Evolutionary conservation across 2,797 vertebrate genomes (phyloP), one percentile per base, ranked within the genome.

Genomic region (Euphonia xanthogaster): DNA sequence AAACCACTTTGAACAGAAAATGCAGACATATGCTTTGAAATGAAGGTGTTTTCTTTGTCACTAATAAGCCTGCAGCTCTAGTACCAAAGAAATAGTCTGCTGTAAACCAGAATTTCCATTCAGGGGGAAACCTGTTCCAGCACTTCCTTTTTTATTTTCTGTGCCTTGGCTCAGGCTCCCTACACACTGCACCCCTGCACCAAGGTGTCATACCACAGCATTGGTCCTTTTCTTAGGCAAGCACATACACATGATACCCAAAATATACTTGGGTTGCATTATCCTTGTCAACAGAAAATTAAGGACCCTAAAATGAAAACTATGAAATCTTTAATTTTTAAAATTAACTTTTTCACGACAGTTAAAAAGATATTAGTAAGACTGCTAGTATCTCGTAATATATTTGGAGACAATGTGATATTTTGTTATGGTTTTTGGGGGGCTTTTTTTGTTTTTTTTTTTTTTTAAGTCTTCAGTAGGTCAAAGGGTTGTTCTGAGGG

Each of bases 131-230:
- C 75, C 15, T 53, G 21, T 40, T 92, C 75, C 18, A 70, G n/a
- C 4, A 40, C 13, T 74, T 82, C 18, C 7, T 57, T 74, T 70
- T 80, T 71, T 28, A 39, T 71, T 22, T 78, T 47, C 25, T 73
- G 6, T 80, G 28, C 14, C 23, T 66, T 48, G 44, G 60, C 22
- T 74, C 20, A 27, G 58, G 51, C 23, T 68, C 33, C 17, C 11
- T 5, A 33, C 9, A 28, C 1, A 4, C 20, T 47, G 39, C 7
- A 42, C 11, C 28, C 79, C 61, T 39, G 35, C 67, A 81, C 21
- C 3, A 16, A 44, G 2, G 27, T 0, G 1, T 66, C 9, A 6
- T 24, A 55, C 20, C 10, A 18, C 31, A 53, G 17, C 21, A 14
- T 3, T 35, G 17, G 16, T 31, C 5, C 31, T 42, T 44, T 76